A percentile compares a stretch with the other conserved stretches of the same genome.
phyloP scores from a whole-genome alignment of 2,888 invertebrate species.

The Drosophila rellima region DNA sequence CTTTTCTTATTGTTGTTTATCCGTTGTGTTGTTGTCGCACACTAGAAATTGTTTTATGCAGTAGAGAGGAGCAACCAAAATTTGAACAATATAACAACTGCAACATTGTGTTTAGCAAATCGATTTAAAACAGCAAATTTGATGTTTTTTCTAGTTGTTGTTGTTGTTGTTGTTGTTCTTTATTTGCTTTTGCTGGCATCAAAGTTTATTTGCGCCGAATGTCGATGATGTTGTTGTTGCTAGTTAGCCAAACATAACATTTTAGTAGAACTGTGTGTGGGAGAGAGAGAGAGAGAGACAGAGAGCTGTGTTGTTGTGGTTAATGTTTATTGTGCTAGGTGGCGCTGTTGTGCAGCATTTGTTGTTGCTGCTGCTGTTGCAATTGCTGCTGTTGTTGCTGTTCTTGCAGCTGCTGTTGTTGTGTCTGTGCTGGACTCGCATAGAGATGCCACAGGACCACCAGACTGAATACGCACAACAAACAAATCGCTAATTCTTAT shows the following conservation, averaged over 20 bases:
- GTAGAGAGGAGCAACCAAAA: too few relatives aligned
- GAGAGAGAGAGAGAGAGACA: neutral
- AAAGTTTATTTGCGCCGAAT: too few relatives aligned
- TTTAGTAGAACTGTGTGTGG: too few relatives aligned
- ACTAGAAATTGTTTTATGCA: too few relatives aligned
- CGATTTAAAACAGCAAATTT: too few relatives aligned
- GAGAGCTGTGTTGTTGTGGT: slow-evolving; percentile 12
- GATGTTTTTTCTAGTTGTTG: too few relatives aligned
- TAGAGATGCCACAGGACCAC: slow-evolving; percentile 84
- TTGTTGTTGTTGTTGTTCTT: too few relatives aligned
- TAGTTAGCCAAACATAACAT: too few relatives aligned
- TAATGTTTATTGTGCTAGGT: slow-evolving; percentile 53
- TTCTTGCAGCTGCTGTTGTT: slow-evolving; percentile 5
- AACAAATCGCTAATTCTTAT: slow-evolving; percentile 86
- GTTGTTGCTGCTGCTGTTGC: slow-evolving; percentile 4
- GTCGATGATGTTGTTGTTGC: too few relatives aligned
- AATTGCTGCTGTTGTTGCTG: slow-evolving; percentile 7
- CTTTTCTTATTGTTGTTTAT: slow-evolving; percentile 22
- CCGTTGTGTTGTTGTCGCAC: slow-evolving; percentile 1
- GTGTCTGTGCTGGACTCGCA: slow-evolving; percentile 46
- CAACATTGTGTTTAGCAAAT: too few relatives aligned
- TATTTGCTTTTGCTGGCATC: too few relatives aligned
- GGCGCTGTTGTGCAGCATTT: slow-evolving; percentile 44
- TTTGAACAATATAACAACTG: too few relatives aligned
- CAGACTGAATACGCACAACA: slow-evolving; percentile 85